These are phyloP conservation scores for Elysia crispata DNA, from an alignment of 2,888 invertebrate species.

Conservation along the genomic window DNA sequence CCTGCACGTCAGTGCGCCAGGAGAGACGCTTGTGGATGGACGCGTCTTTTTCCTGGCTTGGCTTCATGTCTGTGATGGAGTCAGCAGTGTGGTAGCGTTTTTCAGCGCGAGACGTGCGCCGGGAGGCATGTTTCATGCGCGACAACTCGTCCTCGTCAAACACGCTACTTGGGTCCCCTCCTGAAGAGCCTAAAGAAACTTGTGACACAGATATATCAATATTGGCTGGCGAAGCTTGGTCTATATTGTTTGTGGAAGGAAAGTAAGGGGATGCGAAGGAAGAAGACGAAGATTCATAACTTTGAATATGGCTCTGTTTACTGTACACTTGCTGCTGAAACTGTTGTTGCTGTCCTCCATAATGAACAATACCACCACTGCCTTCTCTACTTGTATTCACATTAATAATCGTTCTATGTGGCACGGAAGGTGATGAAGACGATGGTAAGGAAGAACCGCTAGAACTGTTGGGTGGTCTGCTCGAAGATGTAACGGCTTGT, in stretches of 20 bases:
- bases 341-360: background rate
- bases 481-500: too few species aligned
- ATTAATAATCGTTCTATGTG: background rate
- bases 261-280: too few species aligned
- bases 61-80: slow-evolving; percentile 82
- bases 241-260: too few species aligned
- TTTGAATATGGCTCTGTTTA: too few species aligned
- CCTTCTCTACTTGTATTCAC: too few species aligned
- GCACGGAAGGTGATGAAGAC: background rate
- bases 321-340: too few species aligned
- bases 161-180: background rate
- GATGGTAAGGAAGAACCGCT: background rate
- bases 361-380: background rate
- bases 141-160: slow-evolving; percentile 40
- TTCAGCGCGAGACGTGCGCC: slow-evolving; percentile 68
- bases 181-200: background rate
- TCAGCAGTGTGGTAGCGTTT: slow-evolving; percentile 84
- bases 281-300: too few species aligned
- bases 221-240: too few species aligned
- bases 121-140: slow-evolving; percentile 69
- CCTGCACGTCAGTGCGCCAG: slow-evolving; percentile 79
- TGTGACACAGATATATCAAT: background rate
- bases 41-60: slow-evolving; percentile 68
- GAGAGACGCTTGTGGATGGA: slow-evolving; percentile 83
- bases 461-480: background rate